Percentiles rank a stretch among this genome's conserved stretches.
phyloP scores from a whole-genome alignment of 2,113 vertebrate species.

The Callithrix jacchus region DNA sequence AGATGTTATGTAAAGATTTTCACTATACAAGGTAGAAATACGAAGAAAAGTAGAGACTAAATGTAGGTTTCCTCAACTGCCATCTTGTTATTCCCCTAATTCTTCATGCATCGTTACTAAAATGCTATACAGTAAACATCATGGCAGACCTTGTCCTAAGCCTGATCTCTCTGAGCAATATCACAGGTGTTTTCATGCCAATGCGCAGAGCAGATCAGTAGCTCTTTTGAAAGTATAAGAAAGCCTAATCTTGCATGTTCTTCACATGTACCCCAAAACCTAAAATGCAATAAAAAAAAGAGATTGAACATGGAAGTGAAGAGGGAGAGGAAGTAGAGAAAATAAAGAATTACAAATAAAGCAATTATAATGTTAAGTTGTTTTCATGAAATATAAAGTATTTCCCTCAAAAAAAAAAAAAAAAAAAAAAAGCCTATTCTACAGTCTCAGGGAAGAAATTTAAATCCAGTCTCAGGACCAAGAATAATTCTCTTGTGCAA shows the following conservation, averaged over 20 bases:
- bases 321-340: too few relatives aligned
- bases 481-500: neutral
- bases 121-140: neutral
- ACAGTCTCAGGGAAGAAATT: neutral
- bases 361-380: too few relatives aligned
- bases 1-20: neutral
- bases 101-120: neutral
- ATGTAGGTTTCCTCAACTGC: neutral
- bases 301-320: too few relatives aligned
- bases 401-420: too few relatives aligned
- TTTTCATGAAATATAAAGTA: too few relatives aligned
- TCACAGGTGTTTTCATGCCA: neutral
- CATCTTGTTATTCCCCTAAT: neutral
- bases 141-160: neutral
- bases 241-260: neutral
- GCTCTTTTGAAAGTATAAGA: neutral
- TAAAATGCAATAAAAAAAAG: too few relatives aligned
- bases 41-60: neutral
- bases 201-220: neutral
- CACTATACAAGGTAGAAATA: neutral
- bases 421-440: neutral
- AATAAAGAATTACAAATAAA: too few relatives aligned
- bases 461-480: neutral
- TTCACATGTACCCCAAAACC: too few relatives aligned
- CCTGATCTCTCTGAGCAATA: neutral